A percentile compares a stretch with the other conserved stretches of the same genome.
Evolutionary conservation across 2,888 invertebrate genomes (phyloP).

Genomic region (Synanthedon myopaeformis): DNA sequence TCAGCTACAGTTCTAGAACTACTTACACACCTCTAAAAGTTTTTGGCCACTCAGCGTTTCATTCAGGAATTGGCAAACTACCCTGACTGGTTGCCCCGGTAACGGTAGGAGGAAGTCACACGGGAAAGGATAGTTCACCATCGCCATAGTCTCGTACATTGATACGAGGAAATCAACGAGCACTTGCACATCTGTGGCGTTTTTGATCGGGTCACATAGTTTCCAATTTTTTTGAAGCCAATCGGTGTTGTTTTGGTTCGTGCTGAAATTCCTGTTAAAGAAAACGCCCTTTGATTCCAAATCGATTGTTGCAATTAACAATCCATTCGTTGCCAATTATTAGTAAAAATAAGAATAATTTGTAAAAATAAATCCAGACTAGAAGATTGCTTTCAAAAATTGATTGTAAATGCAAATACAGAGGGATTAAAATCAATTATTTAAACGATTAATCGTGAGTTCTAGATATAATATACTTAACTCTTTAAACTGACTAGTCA

Average conservation of each 20-base stretch:
- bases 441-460: no score
- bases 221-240: constrained; percentile 80
- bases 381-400: no score
- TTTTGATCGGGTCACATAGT: constrained; percentile 78
- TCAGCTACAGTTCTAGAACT: no score
- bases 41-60: constrained; percentile 52
- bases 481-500: no score
- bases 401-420: no score
- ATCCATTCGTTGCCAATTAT: no score
- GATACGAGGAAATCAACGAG: constrained; percentile 79
- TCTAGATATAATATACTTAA: no score
- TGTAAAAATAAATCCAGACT: no score
- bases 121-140: constrained; percentile 96
- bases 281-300: not conserved
- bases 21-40: constrained; percentile 53
- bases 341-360: no score
- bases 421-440: no score
- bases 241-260: constrained; percentile 74
- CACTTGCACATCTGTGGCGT: constrained; percentile 31
- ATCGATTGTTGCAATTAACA: not conserved
- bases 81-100: constrained; percentile 86
- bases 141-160: constrained; percentile 85
- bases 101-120: constrained; percentile 84
- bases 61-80: constrained; percentile 69
- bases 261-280: constrained; percentile 52